Base-by-base conservation (phyloP, 2,888 invertebrate genomes). In the Pollenia amentaria region DNA sequence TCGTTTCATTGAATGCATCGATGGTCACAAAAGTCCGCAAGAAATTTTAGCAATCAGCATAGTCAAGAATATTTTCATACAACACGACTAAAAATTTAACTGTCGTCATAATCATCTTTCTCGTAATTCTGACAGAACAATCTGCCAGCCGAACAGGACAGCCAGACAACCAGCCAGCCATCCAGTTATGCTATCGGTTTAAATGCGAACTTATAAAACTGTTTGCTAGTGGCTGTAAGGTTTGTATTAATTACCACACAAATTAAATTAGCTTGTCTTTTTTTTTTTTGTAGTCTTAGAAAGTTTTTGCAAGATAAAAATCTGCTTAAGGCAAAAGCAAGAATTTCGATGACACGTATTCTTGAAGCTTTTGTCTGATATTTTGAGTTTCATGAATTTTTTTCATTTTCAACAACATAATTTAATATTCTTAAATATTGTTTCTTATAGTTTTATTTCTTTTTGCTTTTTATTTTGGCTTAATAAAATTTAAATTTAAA, bases 31-130 rank as follows among this genome's bases (percentile, higher is more conserved):
- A 75, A 87, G 69, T 78, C 76, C 78, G 69, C 77, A 81, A 84
- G 81, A 81, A 81, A 84, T 84, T 69, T 67, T 73, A 73, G 84
- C 84, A 62, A 84, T 81, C 84, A 84, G 69, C 67, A 77, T 77
- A 70, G 80, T 77, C 73, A 48, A 48, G 65, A 48, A 65, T n/a
- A 69, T 69, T 60, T 46, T 48, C 57, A 12, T 14, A 70, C 40
- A 38, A 0, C 48, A 42, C 29, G 29, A 6, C 29, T 29, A 29
- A 3, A 29, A 29, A 29, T 29, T 29, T 29, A 29, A 29, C 29
- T 29, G 6, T 53, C 9, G 21, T 44, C 18, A 8, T 38, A n/a
- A 38, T 57, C 16, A 14, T 57, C 16, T 10, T 62, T 4, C 9
- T 40, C 16, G 16, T 40, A 11, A 10, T n/a, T 14, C 38, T 57